Base-by-base conservation (phyloP, 2,113 vertebrate genomes). In the Microtus oregoni region DNA sequence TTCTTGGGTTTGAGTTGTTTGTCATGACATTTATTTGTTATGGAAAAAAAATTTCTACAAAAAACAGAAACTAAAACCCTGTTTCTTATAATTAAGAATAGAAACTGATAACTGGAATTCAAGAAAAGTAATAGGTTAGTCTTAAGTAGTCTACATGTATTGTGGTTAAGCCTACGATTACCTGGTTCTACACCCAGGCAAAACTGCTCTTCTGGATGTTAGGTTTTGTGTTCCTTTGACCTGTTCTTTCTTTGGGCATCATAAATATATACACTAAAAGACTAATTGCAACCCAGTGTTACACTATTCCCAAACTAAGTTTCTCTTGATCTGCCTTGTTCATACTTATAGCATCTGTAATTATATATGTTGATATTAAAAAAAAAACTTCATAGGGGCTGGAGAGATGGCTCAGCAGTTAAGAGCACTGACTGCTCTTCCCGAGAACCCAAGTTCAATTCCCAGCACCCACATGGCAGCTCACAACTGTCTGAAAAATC, bases 241-340 rank as follows among this genome's bases (percentile, higher is more conserved):
- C 70, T 94, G 20, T 96, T 19, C 26, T 30, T 94, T 94, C 88
- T 96, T 96, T 96, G 63, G 50, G 65, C 12, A 94, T 65, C 70
- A 50, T 72, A 0, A 38, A n/a, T 47, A 38, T 85, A 89, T 77
- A 87, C 7, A 92, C 47, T 68, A 24, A 89, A 93, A 77, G 35
- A 47, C 50, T 91, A 73, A 81, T 38, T 90, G 44, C 91, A 85
- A 81, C 41, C 47, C 85, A 78, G 32, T 95, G 94, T 96, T 88
- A 94, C 81, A 78, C 67, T 94, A 72, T 92, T 92, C 61, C 61
- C 63, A 86, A 93, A 96, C 55, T 47, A 94, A 32, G 11, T 38
- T 91, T 96, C 89, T 87, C 76, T 96, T 41, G 77, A 3, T 89
- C 91, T 86, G 93, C 63, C 86, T 82, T 95, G 77, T 58, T 97